Percentiles rank a stretch among this genome's conserved stretches.
These are phyloP conservation scores for Leiothrix lutea DNA, from an alignment of 2,113 vertebrate species.

Conservation along the genomic window DNA sequence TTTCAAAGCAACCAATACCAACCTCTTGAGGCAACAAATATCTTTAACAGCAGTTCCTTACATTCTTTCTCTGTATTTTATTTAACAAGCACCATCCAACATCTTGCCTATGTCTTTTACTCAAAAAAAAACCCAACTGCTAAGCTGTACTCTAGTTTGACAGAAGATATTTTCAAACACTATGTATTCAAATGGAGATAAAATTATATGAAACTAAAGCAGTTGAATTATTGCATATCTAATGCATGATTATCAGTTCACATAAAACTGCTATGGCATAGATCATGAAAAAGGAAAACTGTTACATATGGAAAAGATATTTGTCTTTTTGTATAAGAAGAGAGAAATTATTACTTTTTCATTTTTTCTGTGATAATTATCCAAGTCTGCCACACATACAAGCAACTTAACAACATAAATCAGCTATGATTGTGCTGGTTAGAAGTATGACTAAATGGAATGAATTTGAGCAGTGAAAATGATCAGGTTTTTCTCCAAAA, in stretches of 20 bases:
- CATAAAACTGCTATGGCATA: background rate
- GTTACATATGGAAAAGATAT: background rate
- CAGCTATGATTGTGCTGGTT: background rate
- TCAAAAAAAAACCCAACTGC: background rate
- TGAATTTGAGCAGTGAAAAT: background rate
- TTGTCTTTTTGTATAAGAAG: background rate
- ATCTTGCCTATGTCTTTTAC: background rate
- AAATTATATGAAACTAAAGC: background rate
- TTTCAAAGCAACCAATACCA: background rate
- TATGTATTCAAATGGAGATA: background rate
- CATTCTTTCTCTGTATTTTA: background rate
- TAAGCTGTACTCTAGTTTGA: background rate
- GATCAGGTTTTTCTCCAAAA: background rate
- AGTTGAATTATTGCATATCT: background rate
- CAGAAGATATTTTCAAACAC: background rate
- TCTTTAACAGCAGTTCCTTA: background rate
- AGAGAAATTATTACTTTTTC: background rate
- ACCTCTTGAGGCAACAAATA: background rate
- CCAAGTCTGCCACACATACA: background rate
- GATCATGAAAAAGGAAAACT: background rate
- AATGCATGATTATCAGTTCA: background rate
- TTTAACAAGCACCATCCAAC: background rate
- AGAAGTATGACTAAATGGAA: background rate
- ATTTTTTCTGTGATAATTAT: background rate
- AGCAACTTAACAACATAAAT: background rate